phyloP scores from a whole-genome alignment of 2,888 invertebrate genomes.

The Parnassius mnemosyne region DNA sequence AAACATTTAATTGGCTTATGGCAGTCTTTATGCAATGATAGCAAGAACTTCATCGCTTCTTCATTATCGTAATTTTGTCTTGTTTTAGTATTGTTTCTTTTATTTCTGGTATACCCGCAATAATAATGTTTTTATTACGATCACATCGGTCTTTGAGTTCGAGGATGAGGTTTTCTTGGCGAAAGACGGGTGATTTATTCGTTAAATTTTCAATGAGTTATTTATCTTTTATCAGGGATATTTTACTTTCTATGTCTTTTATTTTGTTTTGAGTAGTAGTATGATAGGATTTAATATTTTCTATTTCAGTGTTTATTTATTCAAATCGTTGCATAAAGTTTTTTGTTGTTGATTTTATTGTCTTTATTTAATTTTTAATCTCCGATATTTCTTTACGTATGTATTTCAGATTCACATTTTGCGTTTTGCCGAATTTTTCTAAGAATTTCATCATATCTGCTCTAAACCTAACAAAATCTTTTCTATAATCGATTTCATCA shows the following conservation, averaged over 20 bases:
- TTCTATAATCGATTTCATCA: too few species aligned
- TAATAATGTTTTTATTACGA: conserved; percentile 34
- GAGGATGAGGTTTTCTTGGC: conserved; percentile 31
- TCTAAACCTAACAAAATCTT: too few species aligned
- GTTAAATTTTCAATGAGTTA: background rate
- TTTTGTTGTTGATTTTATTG: conserved; percentile 18
- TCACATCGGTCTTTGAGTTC: conserved; percentile 34
- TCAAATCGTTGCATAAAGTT: conserved; percentile 22
- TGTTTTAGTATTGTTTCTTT: conserved; percentile 18
- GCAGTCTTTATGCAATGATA: conserved; percentile 23
- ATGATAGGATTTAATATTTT: conserved; percentile 22
- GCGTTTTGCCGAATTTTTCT: conserved; percentile 8
- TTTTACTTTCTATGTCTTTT: conserved; percentile 26
- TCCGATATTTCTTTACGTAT: conserved; percentile 12
- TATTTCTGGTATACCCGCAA: conserved; percentile 30
- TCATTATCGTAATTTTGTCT: conserved; percentile 28
- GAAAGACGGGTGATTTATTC: conserved; percentile 19
- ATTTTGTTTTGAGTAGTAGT: background rate
- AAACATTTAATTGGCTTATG: conserved; percentile 31
- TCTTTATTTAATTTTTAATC: conserved; percentile 23
- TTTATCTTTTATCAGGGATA: conserved; percentile 5
- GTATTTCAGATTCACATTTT: conserved; percentile 21
- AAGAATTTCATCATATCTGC: conserved; percentile 26
- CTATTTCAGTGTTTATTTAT: conserved; percentile 24
- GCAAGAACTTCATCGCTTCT: conserved; percentile 26